Evolutionary conservation across 2,113 vertebrate genomes (phyloP).

Genomic region (Solea senegalensis): DNA sequence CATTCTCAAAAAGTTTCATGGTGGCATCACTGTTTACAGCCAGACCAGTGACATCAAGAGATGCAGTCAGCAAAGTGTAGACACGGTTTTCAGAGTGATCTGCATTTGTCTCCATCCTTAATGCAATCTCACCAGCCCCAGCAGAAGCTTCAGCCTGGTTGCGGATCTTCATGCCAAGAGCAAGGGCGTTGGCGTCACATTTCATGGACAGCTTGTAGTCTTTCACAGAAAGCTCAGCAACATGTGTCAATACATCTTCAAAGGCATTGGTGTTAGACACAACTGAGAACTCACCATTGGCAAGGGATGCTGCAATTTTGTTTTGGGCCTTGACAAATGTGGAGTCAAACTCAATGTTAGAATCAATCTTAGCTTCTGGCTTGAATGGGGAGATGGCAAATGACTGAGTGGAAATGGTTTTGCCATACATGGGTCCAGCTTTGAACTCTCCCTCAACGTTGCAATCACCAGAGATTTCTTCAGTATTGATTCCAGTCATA

Average conservation of each 20-base stretch:
- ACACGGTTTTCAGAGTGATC: slow-evolving; percentile 77
- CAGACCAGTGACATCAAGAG: slow-evolving; percentile 83
- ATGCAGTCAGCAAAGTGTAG: slow-evolving; percentile 81
- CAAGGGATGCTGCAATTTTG: slow-evolving; percentile 76
- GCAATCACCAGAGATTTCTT: slow-evolving; percentile 74
- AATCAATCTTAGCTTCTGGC: slow-evolving; percentile 78
- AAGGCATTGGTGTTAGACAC: slow-evolving; percentile 84
- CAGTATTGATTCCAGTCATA: slow-evolving; percentile 70
- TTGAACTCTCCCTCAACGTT: slow-evolving; percentile 79
- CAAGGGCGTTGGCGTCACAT: slow-evolving; percentile 82
- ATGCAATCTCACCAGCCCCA: slow-evolving; percentile 74
- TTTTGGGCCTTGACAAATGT: slow-evolving; percentile 83
- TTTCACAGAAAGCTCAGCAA: slow-evolving; percentile 80
- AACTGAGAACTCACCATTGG: slow-evolving; percentile 77
- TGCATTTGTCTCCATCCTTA: slow-evolving; percentile 85
- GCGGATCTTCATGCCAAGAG: slow-evolving; percentile 73
- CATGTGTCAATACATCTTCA: slow-evolving; percentile 82
- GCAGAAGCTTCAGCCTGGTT: slow-evolving; percentile 84
- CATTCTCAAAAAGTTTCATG: slow-evolving; percentile 80
- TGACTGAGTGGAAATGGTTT: slow-evolving; percentile 74
- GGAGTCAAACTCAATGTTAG: slow-evolving; percentile 84
- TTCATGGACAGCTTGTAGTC: slow-evolving; percentile 82
- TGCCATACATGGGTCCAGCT: slow-evolving; percentile 79
- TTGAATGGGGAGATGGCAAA: slow-evolving; percentile 72
- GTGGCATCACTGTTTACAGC: slow-evolving; percentile 76